Evolutionary conservation across 2,888 invertebrate species (phyloP), one percentile per base, ranked within the genome.

Genomic region (Helobdella robusta): DNA sequence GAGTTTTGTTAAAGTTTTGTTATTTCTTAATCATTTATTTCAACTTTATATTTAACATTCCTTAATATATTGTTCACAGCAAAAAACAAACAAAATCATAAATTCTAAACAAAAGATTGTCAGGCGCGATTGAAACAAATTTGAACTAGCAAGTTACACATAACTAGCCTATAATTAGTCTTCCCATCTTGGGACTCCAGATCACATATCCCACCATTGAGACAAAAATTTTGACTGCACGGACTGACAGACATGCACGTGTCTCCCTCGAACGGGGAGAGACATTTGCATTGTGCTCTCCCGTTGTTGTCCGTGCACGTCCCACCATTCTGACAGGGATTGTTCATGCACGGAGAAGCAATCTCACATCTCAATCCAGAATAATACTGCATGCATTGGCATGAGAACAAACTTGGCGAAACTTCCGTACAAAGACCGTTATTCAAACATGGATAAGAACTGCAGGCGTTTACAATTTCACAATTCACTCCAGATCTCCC

Each of bases 141-240:
- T 50, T 8, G 5, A 5, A 18, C n/a, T 50, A 18, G n/a, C n/a
- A 50, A 25, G 50, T 50, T n/a, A 50, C n/a, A 5, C 23, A 6
- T 50, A 6, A 6, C 18, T n/a, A 50, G 25, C 50, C 50, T 50
- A 25, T 23, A 50, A 18, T 6, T 8, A 5, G n/a, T 18, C 23
- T 6, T 25, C 6, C 6, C 50, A 50, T 50, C 18, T 5, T 4
- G 6, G 4, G 6, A 15, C 15, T n/a, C 25, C 20, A 56, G 8
- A 25, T 4, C 35, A 18, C 28, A 32, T 93, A 92, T 71, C 91
- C 83, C 73, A 34, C 68, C 69, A 61, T 73, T 73, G 32, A 58
- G 64, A 63, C 74, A 74, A 2, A 72, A 73, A 20, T 59, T 56
- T 56, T 67, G 69, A 0, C 59, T 66, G 66, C 74, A 74, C 0